These are phyloP conservation scores for Drosophila helvetica DNA, from an alignment of 2,888 invertebrate genomes.

Conservation along the genomic window DNA sequence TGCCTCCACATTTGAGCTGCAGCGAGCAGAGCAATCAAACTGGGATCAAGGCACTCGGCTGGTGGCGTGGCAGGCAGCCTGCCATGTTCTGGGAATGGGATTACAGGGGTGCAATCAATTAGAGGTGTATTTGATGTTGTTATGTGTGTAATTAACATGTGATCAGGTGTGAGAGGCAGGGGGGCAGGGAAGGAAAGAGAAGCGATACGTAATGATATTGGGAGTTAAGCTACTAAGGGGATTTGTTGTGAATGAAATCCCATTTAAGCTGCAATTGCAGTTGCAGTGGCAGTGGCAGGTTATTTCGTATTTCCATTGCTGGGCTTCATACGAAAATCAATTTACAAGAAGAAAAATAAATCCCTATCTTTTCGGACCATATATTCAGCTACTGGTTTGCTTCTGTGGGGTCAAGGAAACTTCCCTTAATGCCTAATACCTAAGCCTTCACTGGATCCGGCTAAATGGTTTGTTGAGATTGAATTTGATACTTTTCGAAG, in stretches of 20 bases:
- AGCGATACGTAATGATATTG: neutral
- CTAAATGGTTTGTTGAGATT: neutral
- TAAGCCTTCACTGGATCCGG: neutral
- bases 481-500: neutral
- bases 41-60: neutral
- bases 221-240: neutral
- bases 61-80: neutral
- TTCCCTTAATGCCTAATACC: neutral
- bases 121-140: slow-evolving; percentile 7
- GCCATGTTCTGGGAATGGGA: neutral
- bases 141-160: slow-evolving; percentile 13
- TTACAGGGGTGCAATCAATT: slow-evolving; percentile 55
- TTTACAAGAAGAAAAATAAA: too few relatives aligned
- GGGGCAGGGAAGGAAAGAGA: too few relatives aligned
- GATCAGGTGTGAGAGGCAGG: neutral
- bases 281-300: neutral
- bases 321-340: too few relatives aligned
- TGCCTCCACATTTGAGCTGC: slow-evolving; percentile 16
- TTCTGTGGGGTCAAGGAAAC: too few relatives aligned
- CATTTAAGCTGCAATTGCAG: neutral
- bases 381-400: neutral
- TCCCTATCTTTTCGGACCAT: too few relatives aligned
- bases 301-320: neutral
- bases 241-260: neutral
- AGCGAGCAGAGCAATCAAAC: slow-evolving; percentile 13